Conservation (phyloP, 1,140 invertebrate genomes). For the Papilio xuthus region DNA sequence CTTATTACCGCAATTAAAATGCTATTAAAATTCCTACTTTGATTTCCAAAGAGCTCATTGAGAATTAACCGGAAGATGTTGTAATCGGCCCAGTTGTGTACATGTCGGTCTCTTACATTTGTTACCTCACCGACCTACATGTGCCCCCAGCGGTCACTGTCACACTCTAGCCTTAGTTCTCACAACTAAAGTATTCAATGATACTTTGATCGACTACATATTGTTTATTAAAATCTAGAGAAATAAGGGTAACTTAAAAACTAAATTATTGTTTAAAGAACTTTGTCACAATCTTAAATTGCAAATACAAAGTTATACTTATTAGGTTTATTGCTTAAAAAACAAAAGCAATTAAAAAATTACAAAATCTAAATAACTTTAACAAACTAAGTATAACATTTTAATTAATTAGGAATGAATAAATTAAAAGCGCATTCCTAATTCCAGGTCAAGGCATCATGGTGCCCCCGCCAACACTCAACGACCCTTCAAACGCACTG, state of each 20-base stretch:
- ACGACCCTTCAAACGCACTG: conserved; percentile 78
- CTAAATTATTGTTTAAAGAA: no score
- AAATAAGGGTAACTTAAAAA: no score
- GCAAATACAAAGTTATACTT: no score
- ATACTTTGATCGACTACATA: background rate
- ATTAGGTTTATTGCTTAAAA: no score
- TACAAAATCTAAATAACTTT: background rate
- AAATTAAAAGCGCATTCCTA: conserved; percentile 20
- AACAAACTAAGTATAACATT: no score
- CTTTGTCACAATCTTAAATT: no score
- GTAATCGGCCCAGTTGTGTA: conserved; percentile 36
- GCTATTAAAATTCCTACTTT: background rate
- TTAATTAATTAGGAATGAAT: background rate
- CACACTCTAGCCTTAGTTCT: background rate
- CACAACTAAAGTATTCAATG: background rate
- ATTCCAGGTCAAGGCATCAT: conserved; percentile 87
- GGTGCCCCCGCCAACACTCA: conserved; percentile 87
- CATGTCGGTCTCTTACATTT: conserved; percentile 33
- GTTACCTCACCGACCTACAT: conserved; percentile 36
- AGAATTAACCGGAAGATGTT: conserved; percentile 20
- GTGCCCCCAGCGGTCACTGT: conserved; percentile 6
- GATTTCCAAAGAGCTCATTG: background rate
- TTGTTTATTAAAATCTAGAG: no score
- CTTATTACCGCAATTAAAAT: no score
- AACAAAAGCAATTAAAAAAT: background rate